Evolutionary conservation across 2,113 vertebrate genomes (phyloP), one percentile per base, ranked within the genome.

Genomic region (Tyrannus savana): DNA sequence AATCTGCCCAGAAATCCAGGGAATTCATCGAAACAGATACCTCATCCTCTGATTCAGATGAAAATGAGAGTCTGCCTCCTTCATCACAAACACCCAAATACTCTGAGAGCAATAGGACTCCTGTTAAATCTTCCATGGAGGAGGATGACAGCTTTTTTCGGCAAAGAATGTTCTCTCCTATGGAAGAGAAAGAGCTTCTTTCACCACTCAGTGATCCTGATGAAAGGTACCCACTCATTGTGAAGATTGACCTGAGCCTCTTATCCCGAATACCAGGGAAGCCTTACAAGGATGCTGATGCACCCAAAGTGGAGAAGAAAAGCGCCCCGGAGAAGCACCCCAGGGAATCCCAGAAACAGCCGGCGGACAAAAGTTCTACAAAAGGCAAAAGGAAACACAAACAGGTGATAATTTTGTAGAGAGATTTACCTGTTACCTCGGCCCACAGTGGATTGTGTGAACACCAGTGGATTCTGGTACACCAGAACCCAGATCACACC

Each of bases 341-440:
- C 5, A 99, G 99, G 93, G 99, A 99, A 13, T 96, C 97, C 68
- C 99, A 98, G 97, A 99, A 99, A 95, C 98, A 98, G 93, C 81
- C 96, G 14, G 98, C 98, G 33, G 99, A 99, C 87, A 99, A 99
- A 96, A 98, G 88, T 82, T 98, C 98, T 17, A 99, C 94, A 49
- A 99, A 99, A 92, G 98, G 98, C 96, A 99, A 99, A 91, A 98
- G 99, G 97, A 99, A 99, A 97, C 99, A 99, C 96, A 99, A 99
- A 97, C 99, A 97, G 96, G 98, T 92, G 90, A 95, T 86, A 10
- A n/a, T 80, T 66, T 27, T 39, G 19, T 52, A 41, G 30, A 8
- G 47, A 24, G 14, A 3, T 33, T 13, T 42, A 4, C 28, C 63
- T 74, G 22, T 31, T 22, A 13, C 21, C 42, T 56, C 46, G 16